Percentiles rank a stretch among this genome's conserved stretches.
Conservation (phyloP, 2,113 vertebrate genomes). For the Cyanistes caeruleus region DNA sequence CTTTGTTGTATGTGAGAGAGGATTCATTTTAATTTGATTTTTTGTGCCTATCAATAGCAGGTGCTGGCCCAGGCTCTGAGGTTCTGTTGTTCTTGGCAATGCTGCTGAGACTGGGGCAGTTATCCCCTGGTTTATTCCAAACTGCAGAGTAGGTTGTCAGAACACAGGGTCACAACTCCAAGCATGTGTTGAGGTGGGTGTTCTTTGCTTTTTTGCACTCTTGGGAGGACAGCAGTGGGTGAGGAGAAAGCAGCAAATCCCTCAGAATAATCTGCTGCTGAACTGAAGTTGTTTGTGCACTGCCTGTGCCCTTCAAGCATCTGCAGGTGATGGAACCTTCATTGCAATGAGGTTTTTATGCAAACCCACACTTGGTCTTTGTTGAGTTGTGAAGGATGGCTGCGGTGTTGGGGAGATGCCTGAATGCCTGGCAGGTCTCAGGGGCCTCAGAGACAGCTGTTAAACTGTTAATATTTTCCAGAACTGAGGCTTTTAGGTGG, state of each 20-base stretch:
- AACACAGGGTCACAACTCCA: not conserved
- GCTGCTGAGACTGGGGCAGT: not conserved
- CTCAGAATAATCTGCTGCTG: not conserved
- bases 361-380: not conserved
- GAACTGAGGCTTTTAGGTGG: not conserved
- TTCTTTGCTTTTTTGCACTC: not conserved
- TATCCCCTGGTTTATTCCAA: not conserved
- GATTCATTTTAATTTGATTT: not conserved
- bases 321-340: not conserved
- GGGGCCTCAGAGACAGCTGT: not conserved
- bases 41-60: accelerated
- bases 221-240: not conserved
- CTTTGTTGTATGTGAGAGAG: not conserved
- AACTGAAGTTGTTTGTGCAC: not conserved
- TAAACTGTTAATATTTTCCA: not conserved
- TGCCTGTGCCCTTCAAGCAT: not conserved
- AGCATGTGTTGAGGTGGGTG: not conserved
- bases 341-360: not conserved
- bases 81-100: not conserved
- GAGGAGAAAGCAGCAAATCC: not conserved
- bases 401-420: not conserved
- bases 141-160: not conserved
- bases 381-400: not conserved
- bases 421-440: not conserved
- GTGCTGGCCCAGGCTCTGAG: not conserved